A percentile compares a stretch with the other conserved stretches of the same genome.
Conservation (phyloP, 2,888 invertebrate genomes). For the Athrips mouffetella region DNA sequence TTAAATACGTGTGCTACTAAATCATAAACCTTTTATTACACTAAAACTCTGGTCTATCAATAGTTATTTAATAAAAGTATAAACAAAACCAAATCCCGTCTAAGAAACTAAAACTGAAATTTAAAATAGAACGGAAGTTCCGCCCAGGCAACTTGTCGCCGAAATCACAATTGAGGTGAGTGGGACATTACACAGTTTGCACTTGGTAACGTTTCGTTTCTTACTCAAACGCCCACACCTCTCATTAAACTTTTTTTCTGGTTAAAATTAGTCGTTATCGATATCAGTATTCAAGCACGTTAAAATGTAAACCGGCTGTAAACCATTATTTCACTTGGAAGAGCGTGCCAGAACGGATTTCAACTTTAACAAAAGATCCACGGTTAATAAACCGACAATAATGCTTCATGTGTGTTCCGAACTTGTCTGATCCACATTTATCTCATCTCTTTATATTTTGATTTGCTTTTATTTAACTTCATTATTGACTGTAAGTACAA, state of each 20-base stretch:
- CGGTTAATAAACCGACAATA: constrained; percentile 37
- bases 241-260: constrained; percentile 16
- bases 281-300: background rate
- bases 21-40: constrained; percentile 1
- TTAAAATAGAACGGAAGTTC: constrained; percentile 10
- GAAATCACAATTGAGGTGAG: constrained; percentile 46
- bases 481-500: no score
- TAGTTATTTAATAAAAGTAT: constrained; percentile 1
- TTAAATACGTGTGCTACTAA: constrained; percentile 1
- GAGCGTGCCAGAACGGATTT: constrained; percentile 29
- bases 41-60: background rate
- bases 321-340: constrained; percentile 15
- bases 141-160: constrained; percentile 22
- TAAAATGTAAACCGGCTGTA: background rate
- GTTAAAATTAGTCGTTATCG: constrained; percentile 17
- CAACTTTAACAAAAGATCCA: constrained; percentile 38
- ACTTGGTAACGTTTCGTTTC: constrained; percentile 32
- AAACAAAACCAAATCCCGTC: background rate
- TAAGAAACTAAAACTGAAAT: background rate
- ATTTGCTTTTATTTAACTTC: no score
- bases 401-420: constrained; percentile 33
- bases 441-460: no score
- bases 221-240: constrained; percentile 26
- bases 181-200: constrained; percentile 43
- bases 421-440: constrained; percentile 26